phyloP scores from a whole-genome alignment of 1,140 invertebrate species.

The Drosophila equinoxialis region DNA sequence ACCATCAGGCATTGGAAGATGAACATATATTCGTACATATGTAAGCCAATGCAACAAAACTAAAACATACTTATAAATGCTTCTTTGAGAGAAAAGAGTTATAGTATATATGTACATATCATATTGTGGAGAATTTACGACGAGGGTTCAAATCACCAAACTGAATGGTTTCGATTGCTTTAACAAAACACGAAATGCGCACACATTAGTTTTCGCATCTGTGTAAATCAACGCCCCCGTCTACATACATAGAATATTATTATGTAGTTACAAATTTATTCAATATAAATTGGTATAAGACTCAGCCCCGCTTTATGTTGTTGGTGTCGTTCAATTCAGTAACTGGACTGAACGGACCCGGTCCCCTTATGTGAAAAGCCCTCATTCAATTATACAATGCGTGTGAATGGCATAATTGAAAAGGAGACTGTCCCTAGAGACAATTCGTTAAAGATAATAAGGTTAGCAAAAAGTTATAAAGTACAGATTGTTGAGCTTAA shows the following conservation, averaged over 20 bases:
- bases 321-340: not conserved
- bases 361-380: constrained; percentile 31
- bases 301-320: not conserved
- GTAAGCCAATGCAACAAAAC: no score
- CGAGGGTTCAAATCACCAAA: not conserved
- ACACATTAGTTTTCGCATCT: constrained; percentile 6
- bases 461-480: constrained; percentile 68
- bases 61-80: no score
- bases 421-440: constrained; percentile 71
- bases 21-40: no score
- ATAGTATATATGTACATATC: not conserved
- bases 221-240: constrained; percentile 13
- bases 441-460: constrained; percentile 80
- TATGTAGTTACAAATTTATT: constrained; percentile 41
- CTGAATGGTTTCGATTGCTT: not conserved
- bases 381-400: constrained; percentile 77
- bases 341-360: not conserved
- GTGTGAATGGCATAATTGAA: constrained; percentile 77
- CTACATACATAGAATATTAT: constrained; percentile 13
- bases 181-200: constrained; percentile 3
- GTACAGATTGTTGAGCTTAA: constrained; percentile 73
- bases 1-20: no score
- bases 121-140: not conserved
- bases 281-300: constrained; percentile 30
- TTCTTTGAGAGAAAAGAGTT: no score